A percentile compares a stretch with the other conserved stretches of the same genome.
Conservation (phyloP, 2,888 invertebrate genomes). For the Brachycybe producta region DNA sequence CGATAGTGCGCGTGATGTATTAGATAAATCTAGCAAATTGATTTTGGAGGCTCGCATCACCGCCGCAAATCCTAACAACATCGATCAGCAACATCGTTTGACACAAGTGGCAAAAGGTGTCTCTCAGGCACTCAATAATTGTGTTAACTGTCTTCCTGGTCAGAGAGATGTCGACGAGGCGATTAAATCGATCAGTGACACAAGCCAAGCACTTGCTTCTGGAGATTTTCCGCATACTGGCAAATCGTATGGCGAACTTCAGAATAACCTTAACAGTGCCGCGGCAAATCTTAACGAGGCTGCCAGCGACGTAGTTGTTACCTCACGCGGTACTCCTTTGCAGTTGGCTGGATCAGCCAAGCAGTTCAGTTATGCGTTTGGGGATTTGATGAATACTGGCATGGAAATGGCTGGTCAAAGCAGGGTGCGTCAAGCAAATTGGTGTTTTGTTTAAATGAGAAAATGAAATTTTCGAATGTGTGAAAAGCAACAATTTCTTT, state of each 20-base stretch:
- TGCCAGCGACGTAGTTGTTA: conserved; percentile 65
- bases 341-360: conserved; percentile 58
- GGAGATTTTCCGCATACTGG: conserved; percentile 53
- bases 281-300: conserved; percentile 73
- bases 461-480: background rate
- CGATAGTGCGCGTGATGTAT: conserved; percentile 57
- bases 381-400: conserved; percentile 59
- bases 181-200: conserved; percentile 62
- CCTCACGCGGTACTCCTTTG: conserved; percentile 52
- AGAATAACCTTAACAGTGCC: conserved; percentile 68
- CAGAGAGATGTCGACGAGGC: conserved; percentile 88
- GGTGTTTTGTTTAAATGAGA: background rate
- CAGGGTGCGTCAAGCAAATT: conserved; percentile 33
- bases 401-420: conserved; percentile 78
- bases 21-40: conserved; percentile 59
- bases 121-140: conserved; percentile 49
- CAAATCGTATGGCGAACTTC: conserved; percentile 63
- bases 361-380: conserved; percentile 62
- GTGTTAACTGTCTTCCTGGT: conserved; percentile 77
- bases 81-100: conserved; percentile 46
- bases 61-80: conserved; percentile 50
- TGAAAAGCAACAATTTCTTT: background rate
- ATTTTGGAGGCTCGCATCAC: conserved; percentile 71
- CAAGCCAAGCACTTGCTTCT: conserved; percentile 48
- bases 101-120: conserved; percentile 63